Percentiles rank a stretch among this genome's conserved stretches.
Evolutionary conservation across 1,140 invertebrate species (phyloP).

Genomic region (Periplaneta americana): DNA sequence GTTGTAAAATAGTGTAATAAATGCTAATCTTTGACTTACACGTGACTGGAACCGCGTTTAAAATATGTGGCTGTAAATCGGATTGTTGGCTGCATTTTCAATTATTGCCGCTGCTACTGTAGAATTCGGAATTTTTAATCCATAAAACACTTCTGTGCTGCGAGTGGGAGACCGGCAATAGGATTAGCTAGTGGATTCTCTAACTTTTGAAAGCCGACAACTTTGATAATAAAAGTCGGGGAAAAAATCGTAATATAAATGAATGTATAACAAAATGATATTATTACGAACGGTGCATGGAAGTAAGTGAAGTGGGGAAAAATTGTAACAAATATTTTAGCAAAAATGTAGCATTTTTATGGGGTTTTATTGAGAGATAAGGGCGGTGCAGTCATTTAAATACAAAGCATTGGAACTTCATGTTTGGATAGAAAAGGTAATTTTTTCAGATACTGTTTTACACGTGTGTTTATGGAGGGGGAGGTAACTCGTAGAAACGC

Average conservation of each 20-base stretch:
- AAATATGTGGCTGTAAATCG: too few species aligned
- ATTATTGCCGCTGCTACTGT: not conserved
- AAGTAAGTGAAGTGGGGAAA: not conserved
- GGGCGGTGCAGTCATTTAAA: too few species aligned
- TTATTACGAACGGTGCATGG: not conserved
- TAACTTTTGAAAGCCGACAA: not conserved
- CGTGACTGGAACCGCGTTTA: too few species aligned
- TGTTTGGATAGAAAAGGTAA: too few species aligned
- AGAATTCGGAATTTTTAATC: not conserved
- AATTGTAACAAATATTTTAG: not conserved
- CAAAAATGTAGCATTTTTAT: not conserved
- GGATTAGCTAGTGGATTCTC: not conserved
- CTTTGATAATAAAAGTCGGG: not conserved
- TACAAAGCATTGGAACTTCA: too few species aligned
- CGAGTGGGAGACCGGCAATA: not conserved
- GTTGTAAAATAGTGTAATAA: too few species aligned
- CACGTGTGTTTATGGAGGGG: too few species aligned
- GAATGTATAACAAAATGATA: not conserved
- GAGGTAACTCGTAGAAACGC: too few species aligned
- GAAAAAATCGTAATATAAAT: not conserved
- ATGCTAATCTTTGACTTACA: too few species aligned
- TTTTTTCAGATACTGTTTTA: too few species aligned
- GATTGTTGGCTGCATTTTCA: not conserved
- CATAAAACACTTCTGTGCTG: not conserved
- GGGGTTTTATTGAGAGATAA: not conserved